Percentiles rank a stretch among this genome's conserved stretches.
Conservation (phyloP, 1,140 invertebrate species). For the Musca vetustissima region DNA sequence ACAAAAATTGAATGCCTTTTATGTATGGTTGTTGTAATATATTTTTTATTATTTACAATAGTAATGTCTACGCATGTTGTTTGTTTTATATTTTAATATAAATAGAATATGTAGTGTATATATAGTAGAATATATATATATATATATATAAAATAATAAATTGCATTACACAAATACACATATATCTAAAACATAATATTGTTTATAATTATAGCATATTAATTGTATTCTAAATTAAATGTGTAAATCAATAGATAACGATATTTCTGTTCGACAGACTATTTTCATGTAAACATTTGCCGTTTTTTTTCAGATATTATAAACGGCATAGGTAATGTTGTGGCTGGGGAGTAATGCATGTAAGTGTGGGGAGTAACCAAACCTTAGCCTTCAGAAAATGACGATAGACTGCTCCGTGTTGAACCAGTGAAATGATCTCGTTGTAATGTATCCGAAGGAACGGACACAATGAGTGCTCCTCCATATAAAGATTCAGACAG, state of each 20-base stretch:
- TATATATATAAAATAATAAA: constrained; percentile 17
- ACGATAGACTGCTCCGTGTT: constrained; percentile 70
- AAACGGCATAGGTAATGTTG: neutral
- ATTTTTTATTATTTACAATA: constrained; percentile 15
- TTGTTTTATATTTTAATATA: constrained; percentile 19
- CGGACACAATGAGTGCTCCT: constrained; percentile 58
- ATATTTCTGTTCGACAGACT: constrained; percentile 25
- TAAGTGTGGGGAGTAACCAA: no score
- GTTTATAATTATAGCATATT: neutral
- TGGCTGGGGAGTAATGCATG: no score
- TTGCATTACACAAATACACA: constrained; percentile 8
- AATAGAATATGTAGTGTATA: constrained; percentile 4
- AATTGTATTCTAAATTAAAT: neutral
- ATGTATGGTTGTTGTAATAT: no score
- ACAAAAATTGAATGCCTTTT: no score
- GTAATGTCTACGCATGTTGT: neutral
- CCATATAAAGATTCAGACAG: no score
- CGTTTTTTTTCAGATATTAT: neutral
- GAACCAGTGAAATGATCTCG: constrained; percentile 60
- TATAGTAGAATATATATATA: constrained; percentile 1
- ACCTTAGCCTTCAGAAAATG: constrained; percentile 53
- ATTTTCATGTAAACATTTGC: neutral
- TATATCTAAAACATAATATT: constrained; percentile 15
- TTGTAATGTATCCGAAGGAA: constrained; percentile 66
- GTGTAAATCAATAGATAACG: constrained; percentile 14